phyloP scores from a whole-genome alignment of 2,113 vertebrate genomes.

The Triplophysa siluroides region DNA sequence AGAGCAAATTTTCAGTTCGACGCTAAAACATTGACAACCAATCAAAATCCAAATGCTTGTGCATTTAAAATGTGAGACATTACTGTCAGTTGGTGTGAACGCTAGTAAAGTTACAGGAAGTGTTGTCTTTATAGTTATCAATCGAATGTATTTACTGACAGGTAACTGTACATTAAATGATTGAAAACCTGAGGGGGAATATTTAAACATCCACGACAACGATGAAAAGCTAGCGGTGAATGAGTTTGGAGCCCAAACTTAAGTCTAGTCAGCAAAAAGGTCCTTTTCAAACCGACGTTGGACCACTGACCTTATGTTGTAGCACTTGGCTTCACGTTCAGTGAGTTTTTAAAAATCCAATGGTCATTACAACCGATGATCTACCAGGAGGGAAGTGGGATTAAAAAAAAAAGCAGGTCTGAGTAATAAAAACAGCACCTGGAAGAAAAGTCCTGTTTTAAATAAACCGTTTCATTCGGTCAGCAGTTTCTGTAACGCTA shows the following conservation, averaged over 20 bases:
- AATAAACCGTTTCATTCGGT: constrained; percentile 58
- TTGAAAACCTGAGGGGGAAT: background rate
- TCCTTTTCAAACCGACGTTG: constrained; percentile 41
- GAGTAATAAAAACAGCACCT: constrained; percentile 65
- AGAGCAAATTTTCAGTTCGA: too few species aligned
- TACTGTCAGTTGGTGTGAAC: too few species aligned
- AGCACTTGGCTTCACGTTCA: constrained; percentile 45
- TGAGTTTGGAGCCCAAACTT: constrained; percentile 33
- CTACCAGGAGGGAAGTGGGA: constrained; percentile 45
- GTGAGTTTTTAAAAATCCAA: constrained; percentile 53
- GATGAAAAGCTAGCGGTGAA: constrained; percentile 14
- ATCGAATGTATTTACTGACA: background rate
- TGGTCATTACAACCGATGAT: constrained; percentile 28
- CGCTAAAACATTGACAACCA: too few species aligned
- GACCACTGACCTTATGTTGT: constrained; percentile 56
- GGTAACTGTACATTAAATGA: background rate
- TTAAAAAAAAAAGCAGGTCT: constrained; percentile 27
- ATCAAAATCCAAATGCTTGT: too few species aligned
- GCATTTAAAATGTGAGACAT: too few species aligned
- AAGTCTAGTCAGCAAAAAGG: constrained; percentile 51
- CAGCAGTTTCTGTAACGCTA: constrained; percentile 64
- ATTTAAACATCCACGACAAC: constrained; percentile 42
- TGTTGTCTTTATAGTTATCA: too few species aligned
- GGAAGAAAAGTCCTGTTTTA: constrained; percentile 57
- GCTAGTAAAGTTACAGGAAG: too few species aligned